Evolutionary conservation across 1,140 invertebrate species (phyloP).

Genomic region (Camponotus floridanus): DNA sequence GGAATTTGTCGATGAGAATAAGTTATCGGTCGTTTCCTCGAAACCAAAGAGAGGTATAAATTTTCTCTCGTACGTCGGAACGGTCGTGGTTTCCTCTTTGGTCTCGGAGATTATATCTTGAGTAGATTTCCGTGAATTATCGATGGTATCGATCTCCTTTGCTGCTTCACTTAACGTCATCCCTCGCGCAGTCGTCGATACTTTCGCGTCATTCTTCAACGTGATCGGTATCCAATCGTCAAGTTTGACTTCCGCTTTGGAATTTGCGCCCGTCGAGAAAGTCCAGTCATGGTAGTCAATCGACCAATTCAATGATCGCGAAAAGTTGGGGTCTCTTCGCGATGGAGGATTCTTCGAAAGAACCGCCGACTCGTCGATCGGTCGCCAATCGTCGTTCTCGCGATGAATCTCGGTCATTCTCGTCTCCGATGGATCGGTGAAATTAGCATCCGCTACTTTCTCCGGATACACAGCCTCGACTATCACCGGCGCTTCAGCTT

Average conservation of each 20-base stretch:
- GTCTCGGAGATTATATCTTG: slow-evolving; percentile 9
- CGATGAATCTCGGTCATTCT: neutral
- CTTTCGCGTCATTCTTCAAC: slow-evolving; percentile 13
- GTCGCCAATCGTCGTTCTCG: slow-evolving; percentile 7
- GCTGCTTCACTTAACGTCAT: slow-evolving; percentile 11
- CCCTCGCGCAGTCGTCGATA: neutral
- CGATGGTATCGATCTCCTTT: neutral
- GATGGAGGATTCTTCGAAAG: neutral
- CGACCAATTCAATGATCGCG: slow-evolving; percentile 68
- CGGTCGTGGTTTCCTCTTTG: slow-evolving; percentile 24
- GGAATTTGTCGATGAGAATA: slow-evolving; percentile 38
- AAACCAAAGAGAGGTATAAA: slow-evolving; percentile 82
- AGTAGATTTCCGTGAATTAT: neutral
- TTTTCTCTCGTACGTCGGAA: slow-evolving; percentile 72
- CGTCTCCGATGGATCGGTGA: neutral
- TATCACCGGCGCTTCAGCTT: slow-evolving; percentile 4
- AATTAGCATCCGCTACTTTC: slow-evolving; percentile 4
- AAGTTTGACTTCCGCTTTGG: slow-evolving; percentile 72
- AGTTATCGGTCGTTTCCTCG: slow-evolving; percentile 16
- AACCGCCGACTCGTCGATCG: neutral
- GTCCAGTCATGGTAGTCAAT: slow-evolving; percentile 61
- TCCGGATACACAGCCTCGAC: slow-evolving; percentile 47
- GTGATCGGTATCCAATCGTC: slow-evolving; percentile 81
- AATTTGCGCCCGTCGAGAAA: neutral
- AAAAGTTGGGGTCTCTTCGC: slow-evolving; percentile 60